Conservation (phyloP, 2,113 vertebrate genomes). For the Esox niger region DNA sequence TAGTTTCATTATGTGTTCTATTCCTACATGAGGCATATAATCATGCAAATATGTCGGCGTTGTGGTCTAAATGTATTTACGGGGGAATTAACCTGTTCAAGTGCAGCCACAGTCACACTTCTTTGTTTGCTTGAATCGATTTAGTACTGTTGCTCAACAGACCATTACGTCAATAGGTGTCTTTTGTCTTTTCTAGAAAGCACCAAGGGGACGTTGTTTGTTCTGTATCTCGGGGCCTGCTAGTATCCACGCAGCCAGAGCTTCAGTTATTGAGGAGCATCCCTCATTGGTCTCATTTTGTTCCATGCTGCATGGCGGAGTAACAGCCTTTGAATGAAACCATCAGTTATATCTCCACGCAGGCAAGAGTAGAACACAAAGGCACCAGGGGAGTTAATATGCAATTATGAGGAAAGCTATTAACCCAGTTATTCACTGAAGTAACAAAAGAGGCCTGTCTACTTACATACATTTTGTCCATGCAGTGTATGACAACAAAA, state of each 20-base stretch:
- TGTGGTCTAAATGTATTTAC: no score
- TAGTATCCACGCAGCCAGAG: slow-evolving; percentile 12
- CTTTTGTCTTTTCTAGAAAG: no score
- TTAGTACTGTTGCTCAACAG: no score
- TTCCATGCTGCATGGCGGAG: slow-evolving; percentile 40
- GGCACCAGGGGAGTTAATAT: slow-evolving; percentile 51
- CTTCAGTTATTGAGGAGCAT: slow-evolving; percentile 55
- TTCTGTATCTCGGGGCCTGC: no score
- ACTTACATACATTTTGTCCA: slow-evolving; percentile 51
- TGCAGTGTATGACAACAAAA: slow-evolving; percentile 39
- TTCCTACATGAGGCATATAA: no score
- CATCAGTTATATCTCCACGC: slow-evolving; percentile 61
- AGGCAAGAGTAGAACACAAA: slow-evolving; percentile 37
- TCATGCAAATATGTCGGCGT: no score
- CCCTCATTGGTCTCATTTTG: slow-evolving; percentile 61
- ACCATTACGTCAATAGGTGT: no score
- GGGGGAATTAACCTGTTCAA: no score
- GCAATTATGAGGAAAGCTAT: slow-evolving; percentile 59
- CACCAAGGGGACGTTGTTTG: no score
- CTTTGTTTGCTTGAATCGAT: no score
- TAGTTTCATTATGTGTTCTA: no score
- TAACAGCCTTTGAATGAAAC: slow-evolving; percentile 45
- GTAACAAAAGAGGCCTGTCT: slow-evolving; percentile 56
- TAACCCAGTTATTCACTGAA: slow-evolving; percentile 49
- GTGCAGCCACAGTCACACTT: no score